Conservation (phyloP, 2,113 vertebrate species). For the Donacobius atricapilla region DNA sequence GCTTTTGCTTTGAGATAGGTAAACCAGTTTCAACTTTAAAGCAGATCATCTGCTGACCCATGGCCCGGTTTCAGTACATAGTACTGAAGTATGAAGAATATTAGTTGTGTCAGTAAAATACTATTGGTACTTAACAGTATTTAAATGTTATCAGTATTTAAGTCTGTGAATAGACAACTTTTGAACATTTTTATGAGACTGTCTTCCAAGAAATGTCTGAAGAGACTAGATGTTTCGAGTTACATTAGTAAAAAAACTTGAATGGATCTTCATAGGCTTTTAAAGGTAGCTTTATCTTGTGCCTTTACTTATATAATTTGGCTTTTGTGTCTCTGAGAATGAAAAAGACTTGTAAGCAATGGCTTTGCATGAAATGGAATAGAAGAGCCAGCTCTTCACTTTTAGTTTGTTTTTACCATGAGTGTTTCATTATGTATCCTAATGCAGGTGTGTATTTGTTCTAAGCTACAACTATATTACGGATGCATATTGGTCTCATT, state of each 20-base stretch:
- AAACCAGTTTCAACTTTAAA: neutral
- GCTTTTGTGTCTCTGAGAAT: neutral
- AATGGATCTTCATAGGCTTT: neutral
- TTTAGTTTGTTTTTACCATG: neutral
- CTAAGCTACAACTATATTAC: neutral
- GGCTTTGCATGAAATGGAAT: neutral
- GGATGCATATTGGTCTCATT: neutral
- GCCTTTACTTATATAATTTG: neutral
- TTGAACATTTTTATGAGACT: neutral
- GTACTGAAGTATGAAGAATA: neutral
- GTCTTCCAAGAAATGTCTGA: neutral
- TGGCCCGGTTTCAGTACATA: neutral
- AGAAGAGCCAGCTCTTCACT: neutral
- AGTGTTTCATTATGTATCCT: neutral
- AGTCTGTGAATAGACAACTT: neutral
- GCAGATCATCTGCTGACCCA: neutral
- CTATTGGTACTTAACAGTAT: neutral
- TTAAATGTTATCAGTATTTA: neutral
- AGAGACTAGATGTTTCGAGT: neutral
- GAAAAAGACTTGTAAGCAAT: neutral
- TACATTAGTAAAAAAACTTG: neutral
- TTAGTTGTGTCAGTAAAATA: neutral
- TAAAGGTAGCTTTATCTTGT: neutral
- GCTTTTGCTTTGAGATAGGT: neutral
- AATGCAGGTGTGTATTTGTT: neutral